Percentiles rank a stretch among this genome's conserved stretches.
Evolutionary conservation across 2,888 invertebrate species (phyloP).

Genomic region (Dolichopus griseipennis): DNA sequence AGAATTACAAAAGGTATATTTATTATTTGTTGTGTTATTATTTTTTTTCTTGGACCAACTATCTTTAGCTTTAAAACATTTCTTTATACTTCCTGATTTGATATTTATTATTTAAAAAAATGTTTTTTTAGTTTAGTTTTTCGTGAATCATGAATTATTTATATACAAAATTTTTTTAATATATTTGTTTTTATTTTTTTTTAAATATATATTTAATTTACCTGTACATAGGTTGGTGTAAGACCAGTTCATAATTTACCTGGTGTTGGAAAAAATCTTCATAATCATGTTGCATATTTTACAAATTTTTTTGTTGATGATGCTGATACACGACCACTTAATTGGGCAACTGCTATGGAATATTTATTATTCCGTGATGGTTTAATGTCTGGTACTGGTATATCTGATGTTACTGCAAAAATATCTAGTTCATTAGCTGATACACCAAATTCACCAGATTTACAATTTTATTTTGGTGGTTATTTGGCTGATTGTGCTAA

Average conservation of each 20-base stretch:
- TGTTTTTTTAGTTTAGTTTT: background rate
- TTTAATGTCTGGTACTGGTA: constrained; percentile 81
- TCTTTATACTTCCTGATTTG: too few relatives aligned
- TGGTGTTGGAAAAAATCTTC: constrained; percentile 74
- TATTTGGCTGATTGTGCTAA: constrained; percentile 77
- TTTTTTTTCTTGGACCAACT: too few relatives aligned
- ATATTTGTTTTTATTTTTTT: background rate
- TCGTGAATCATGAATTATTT: background rate
- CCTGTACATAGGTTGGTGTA: constrained; percentile 46
- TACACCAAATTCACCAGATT: constrained; percentile 65
- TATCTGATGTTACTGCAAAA: constrained; percentile 78
- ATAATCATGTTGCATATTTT: constrained; percentile 76
- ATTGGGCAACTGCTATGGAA: constrained; percentile 89
- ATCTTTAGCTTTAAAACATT: too few relatives aligned
- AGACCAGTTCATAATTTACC: constrained; percentile 63
- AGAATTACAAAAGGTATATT: constrained; percentile 51
- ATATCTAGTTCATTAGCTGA: constrained; percentile 71
- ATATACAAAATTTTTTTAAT: background rate
- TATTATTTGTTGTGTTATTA: background rate
- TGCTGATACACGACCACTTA: constrained; percentile 74
- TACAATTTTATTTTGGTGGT: constrained; percentile 80
- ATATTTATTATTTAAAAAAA: background rate
- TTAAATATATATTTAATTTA: background rate
- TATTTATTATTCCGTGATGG: constrained; percentile 80
- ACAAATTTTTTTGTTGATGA: constrained; percentile 73